Conservation (phyloP, 2,797 vertebrate genomes). For the Cyclopterus lumpus region DNA sequence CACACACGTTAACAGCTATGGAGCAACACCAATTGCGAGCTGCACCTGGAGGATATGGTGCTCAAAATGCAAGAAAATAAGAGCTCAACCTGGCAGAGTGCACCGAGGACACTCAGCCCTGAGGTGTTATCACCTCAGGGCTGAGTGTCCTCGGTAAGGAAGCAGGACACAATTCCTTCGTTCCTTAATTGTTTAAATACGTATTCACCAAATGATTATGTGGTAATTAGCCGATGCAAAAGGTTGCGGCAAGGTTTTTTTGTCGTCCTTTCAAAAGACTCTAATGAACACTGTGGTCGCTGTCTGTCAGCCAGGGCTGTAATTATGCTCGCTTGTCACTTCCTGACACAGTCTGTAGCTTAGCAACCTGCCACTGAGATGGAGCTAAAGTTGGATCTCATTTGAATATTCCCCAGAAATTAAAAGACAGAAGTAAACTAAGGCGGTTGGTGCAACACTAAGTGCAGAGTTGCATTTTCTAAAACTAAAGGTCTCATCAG, state of each 20-base stretch:
- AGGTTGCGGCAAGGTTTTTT: slow-evolving; percentile 40
- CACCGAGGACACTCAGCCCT: neutral
- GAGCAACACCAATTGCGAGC: slow-evolving; percentile 6
- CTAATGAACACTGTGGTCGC: slow-evolving; percentile 69
- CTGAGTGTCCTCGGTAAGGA: neutral
- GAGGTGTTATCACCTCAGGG: neutral
- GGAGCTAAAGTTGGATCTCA: slow-evolving; percentile 60
- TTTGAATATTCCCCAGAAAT: slow-evolving; percentile 63
- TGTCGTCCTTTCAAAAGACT: slow-evolving; percentile 43
- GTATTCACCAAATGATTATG: slow-evolving; percentile 46
- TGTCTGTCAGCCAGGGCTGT: slow-evolving; percentile 69
- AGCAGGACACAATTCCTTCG: slow-evolving; percentile 8
- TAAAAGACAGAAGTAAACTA: slow-evolving; percentile 3
- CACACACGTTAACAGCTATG: slow-evolving; percentile 2
- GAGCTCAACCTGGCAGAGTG: neutral
- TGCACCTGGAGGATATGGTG: slow-evolving; percentile 7
- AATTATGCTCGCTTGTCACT: slow-evolving; percentile 74
- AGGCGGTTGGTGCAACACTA: slow-evolving; percentile 5
- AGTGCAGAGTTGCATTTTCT: neutral
- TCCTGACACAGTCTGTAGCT: slow-evolving; percentile 74
- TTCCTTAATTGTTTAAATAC: slow-evolving; percentile 61
- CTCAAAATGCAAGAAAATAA: slow-evolving; percentile 1
- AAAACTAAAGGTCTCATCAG: neutral
- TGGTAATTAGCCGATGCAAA: slow-evolving; percentile 60
- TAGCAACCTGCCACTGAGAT: slow-evolving; percentile 71